Conservation (phyloP, 2,797 vertebrate genomes). For the Sebastolobus alascanus region DNA sequence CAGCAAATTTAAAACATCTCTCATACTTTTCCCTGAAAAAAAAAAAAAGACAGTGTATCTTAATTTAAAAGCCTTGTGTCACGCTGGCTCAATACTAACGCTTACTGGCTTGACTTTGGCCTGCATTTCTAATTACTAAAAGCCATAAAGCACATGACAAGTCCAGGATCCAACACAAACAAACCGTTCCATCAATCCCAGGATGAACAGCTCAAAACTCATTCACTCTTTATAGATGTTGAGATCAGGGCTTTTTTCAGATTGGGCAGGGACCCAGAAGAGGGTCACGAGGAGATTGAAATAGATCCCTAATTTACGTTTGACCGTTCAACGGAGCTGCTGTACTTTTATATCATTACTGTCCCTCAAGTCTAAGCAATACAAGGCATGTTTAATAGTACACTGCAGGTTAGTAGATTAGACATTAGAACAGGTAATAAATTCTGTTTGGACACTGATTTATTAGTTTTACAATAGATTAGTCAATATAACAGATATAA, state of each 20-base stretch:
- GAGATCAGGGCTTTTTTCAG: slow-evolving; percentile 47
- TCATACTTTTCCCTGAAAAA: not conserved
- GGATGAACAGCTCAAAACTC: slow-evolving; percentile 33
- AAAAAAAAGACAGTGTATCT: not conserved
- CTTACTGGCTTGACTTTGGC: slow-evolving; percentile 37
- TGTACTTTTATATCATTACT: slow-evolving; percentile 6
- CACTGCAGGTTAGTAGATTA: slow-evolving; percentile 1
- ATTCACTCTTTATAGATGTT: slow-evolving; percentile 38
- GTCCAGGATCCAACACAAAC: slow-evolving; percentile 14
- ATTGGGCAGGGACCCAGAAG: slow-evolving; percentile 27
- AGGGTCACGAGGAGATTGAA: slow-evolving; percentile 28
- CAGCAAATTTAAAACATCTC: not conserved
- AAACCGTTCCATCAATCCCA: slow-evolving; percentile 41
- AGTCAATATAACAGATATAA: not conserved
- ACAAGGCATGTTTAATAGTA: not conserved
- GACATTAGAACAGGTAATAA: not conserved
- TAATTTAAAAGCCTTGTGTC: slow-evolving; percentile 40
- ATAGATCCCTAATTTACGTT: slow-evolving; percentile 28
- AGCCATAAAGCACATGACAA: slow-evolving; percentile 52
- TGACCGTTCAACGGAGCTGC: slow-evolving; percentile 1
- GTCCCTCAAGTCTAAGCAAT: not conserved
- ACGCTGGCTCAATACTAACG: slow-evolving; percentile 42
- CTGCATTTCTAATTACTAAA: slow-evolving; percentile 73
- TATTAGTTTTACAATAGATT: not conserved
- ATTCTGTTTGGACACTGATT: not conserved